phyloP scores from a whole-genome alignment of 2,797 vertebrate species.

The Amazona ochrocephala region DNA sequence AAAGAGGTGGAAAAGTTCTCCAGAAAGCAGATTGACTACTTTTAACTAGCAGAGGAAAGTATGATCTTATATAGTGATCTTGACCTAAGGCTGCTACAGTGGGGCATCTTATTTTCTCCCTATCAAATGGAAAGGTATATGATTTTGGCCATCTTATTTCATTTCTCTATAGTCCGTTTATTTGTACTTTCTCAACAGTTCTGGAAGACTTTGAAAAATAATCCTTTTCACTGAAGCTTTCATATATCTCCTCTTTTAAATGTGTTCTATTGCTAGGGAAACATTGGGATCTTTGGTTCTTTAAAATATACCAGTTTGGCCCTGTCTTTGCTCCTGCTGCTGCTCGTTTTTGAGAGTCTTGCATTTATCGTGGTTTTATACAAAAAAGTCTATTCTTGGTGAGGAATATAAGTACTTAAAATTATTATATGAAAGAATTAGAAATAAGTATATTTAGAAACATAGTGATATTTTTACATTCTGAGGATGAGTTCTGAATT shows the following conservation, averaged over 20 bases:
- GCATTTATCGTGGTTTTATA: not conserved
- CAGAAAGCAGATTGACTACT: not conserved
- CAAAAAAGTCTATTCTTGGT: not conserved
- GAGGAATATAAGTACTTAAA: not conserved
- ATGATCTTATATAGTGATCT: not conserved
- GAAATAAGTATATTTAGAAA: not conserved
- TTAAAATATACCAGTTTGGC: not conserved
- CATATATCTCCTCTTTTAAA: not conserved
- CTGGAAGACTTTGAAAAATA: constrained; percentile 9
- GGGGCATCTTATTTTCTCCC: not conserved
- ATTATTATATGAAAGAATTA: not conserved
- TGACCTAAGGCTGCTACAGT: not conserved
- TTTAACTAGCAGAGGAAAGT: not conserved
- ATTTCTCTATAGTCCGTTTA: not conserved
- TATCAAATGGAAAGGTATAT: not conserved
- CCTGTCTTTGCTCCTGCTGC: not conserved
- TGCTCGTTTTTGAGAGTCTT: not conserved
- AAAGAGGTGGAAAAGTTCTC: not conserved
- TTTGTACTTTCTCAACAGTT: not conserved
- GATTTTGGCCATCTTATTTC: not conserved
- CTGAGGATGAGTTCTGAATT: not conserved
- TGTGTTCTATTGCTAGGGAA: not conserved
- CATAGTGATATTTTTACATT: not conserved
- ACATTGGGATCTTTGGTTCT: not conserved
- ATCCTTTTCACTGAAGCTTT: constrained; percentile 3